Conservation (phyloP, 2,113 vertebrate genomes). For the Chloropsis cyanopogon region DNA sequence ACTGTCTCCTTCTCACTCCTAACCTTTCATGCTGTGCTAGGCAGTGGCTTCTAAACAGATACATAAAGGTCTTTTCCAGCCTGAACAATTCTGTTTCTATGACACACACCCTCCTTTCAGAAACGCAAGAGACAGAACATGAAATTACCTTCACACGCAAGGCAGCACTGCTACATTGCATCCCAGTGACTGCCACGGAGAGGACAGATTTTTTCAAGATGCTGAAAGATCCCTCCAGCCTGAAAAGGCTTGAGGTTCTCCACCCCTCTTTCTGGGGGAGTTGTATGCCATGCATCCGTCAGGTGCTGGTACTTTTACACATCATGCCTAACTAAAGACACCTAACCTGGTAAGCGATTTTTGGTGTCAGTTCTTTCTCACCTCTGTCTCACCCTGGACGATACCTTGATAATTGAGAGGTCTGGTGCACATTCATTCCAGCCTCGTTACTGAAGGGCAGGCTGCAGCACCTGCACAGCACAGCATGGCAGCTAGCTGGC, state of each 20-base stretch:
- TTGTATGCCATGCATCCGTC: accelerated
- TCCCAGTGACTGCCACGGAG: not conserved
- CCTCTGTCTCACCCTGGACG: not conserved
- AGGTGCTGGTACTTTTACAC: not conserved
- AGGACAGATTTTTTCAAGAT: not conserved
- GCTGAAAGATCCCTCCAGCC: not conserved
- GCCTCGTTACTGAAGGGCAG: not conserved
- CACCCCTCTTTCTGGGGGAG: not conserved
- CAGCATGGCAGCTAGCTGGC: accelerated
- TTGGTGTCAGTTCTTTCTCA: not conserved
- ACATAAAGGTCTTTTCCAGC: not conserved
- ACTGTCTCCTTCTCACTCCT: not conserved
- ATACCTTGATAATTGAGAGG: not conserved
- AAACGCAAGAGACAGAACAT: not conserved
- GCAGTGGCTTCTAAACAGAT: not conserved
- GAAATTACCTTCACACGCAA: not conserved
- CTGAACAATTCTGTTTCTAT: not conserved
- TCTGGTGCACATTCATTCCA: not conserved
- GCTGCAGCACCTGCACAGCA: not conserved
- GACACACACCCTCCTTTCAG: not conserved
- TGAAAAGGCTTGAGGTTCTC: not conserved
- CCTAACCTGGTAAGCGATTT: not conserved
- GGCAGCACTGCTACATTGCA: not conserved
- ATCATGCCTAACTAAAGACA: accelerated
- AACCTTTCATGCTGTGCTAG: not conserved